A percentile compares a stretch with the other conserved stretches of the same genome.
phyloP scores from a whole-genome alignment of 2,113 vertebrate species.

The Heterotilapia buettikoferi region DNA sequence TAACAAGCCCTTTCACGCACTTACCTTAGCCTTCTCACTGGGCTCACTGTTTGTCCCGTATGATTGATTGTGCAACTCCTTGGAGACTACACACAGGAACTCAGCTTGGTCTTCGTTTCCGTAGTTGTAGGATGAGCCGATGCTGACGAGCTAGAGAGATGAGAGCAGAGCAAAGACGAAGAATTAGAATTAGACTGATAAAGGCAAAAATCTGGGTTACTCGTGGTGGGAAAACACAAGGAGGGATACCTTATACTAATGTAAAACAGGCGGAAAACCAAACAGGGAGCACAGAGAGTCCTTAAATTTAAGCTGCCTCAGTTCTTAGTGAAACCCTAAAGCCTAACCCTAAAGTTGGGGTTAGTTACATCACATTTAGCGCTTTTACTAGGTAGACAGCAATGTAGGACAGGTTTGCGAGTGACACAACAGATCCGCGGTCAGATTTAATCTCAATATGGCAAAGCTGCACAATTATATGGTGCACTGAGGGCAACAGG shows the following conservation, averaged over 20 bases:
- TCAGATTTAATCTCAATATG: not conserved
- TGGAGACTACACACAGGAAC: slow-evolving; percentile 97
- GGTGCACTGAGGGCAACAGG: not conserved
- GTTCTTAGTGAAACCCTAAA: not conserved
- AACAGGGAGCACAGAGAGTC: not conserved
- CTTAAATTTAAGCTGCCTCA: not conserved
- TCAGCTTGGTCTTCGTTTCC: slow-evolving; percentile 98
- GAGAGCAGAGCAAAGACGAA: slow-evolving; percentile 5
- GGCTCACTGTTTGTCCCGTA: slow-evolving; percentile 90
- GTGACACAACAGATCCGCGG: not conserved
- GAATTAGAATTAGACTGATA: not conserved
- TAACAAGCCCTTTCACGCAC: not conserved
- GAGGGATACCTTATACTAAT: not conserved
- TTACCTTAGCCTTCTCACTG: slow-evolving; percentile 98
- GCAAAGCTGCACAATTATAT: not conserved
- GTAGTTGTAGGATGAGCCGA: slow-evolving; percentile 99
- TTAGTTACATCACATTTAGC: not conserved
- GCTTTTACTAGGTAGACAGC: not conserved
- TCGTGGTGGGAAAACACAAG: not conserved
- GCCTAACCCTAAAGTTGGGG: not conserved
- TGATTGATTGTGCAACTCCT: slow-evolving; percentile 94
- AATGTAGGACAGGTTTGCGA: not conserved
- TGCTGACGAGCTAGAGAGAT: slow-evolving; percentile 86
- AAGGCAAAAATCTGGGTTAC: not conserved
- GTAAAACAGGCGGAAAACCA: not conserved